phyloP scores from a whole-genome alignment of 2,113 vertebrate species.

The Elephantulus edwardii region DNA sequence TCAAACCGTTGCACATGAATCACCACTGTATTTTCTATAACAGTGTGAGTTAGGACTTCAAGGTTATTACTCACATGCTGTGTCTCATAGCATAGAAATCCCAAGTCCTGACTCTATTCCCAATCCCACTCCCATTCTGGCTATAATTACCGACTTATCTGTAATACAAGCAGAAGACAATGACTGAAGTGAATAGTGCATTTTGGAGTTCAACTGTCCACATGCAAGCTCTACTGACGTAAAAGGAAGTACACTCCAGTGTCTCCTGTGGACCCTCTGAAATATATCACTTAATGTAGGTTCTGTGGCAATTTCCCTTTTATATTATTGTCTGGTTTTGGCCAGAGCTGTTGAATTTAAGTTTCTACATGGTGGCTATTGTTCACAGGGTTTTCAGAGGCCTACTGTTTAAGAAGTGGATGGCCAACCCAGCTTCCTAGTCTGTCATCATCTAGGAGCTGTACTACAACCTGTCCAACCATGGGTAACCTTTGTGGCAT shows the following conservation, averaged over 20 bases:
- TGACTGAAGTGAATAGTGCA: not conserved
- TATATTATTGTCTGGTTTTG: not conserved
- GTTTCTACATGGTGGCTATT: constrained; percentile 27
- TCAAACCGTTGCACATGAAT: constrained; percentile 57
- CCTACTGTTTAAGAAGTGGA: too few relatives aligned
- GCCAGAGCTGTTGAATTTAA: not conserved
- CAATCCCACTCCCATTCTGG: not conserved
- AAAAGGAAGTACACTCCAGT: not conserved
- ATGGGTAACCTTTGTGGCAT: too few relatives aligned
- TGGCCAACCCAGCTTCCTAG: too few relatives aligned
- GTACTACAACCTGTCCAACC: too few relatives aligned
- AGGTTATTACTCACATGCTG: not conserved
- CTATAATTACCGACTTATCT: rapidly evolving
- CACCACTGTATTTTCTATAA: constrained; percentile 12
- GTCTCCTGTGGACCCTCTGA: rapidly evolving
- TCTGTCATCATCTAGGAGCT: too few relatives aligned
- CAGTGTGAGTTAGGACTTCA: not conserved
- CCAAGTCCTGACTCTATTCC: not conserved
- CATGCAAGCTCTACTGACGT: rapidly evolving
- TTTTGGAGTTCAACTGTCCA: not conserved
- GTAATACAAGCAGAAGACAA: not conserved
- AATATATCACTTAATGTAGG: rapidly evolving
- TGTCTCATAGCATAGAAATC: not conserved
- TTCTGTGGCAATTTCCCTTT: not conserved
- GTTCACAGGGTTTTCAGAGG: too few relatives aligned